These are phyloP conservation scores for Therioaphis trifolii DNA, from an alignment of 2,888 invertebrate genomes.

Conservation along the genomic window DNA sequence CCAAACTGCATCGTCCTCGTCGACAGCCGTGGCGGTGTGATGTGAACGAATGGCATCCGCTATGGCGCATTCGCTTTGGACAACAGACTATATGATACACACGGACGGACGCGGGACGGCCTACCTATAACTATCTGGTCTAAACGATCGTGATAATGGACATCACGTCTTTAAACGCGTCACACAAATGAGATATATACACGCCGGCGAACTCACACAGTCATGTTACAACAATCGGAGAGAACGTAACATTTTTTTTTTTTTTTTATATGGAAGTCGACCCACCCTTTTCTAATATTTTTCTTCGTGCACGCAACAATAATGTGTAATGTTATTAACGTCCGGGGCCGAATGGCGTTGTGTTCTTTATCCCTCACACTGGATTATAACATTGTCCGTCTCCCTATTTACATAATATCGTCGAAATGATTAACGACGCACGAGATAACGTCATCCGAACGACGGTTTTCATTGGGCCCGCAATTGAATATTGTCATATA, in stretches of 20 bases:
- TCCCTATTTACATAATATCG: conserved; percentile 31
- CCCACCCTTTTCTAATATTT: conserved; percentile 33
- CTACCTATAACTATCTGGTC: background rate
- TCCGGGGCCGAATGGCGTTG: conserved; percentile 27
- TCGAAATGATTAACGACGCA: conserved; percentile 35
- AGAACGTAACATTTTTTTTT: conserved; percentile 34
- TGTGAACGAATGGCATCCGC: background rate
- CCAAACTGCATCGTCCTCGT: background rate
- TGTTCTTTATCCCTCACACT: conserved; percentile 39
- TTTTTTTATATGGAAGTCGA: conserved; percentile 15
- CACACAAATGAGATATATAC: conserved; percentile 31
- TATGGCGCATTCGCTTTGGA: background rate
- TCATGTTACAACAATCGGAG: conserved; percentile 35
- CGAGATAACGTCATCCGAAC: conserved; percentile 12
- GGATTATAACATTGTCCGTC: conserved; percentile 16
- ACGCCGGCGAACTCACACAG: background rate
- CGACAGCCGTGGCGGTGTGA: background rate
- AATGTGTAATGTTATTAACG: conserved; percentile 26
- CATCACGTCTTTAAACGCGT: conserved; percentile 29
- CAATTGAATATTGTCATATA: conserved; percentile 29
- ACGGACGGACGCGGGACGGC: background rate
- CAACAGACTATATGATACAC: background rate
- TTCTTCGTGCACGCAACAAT: background rate
- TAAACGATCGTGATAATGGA: conserved; percentile 31
- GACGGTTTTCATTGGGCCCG: conserved; percentile 37